Conservation (phyloP, 1,140 invertebrate species). For the Saccostrea cuccullata region DNA sequence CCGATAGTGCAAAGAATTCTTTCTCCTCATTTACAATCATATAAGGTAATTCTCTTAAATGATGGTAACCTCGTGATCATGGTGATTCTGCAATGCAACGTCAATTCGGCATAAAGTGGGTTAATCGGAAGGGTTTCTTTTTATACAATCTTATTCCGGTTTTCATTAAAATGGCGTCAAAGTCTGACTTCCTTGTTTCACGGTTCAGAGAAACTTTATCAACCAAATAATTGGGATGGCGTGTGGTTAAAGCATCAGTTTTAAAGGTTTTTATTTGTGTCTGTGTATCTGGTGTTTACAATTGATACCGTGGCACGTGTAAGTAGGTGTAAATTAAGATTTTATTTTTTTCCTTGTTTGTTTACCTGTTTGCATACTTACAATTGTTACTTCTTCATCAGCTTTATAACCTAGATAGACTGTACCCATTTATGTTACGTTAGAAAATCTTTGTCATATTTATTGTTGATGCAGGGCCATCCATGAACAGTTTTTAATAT, state of each 20-base stretch:
- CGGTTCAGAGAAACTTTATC: slow-evolving; percentile 23
- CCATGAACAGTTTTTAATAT: no score
- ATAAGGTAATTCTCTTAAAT: no score
- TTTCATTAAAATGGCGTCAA: slow-evolving; percentile 13
- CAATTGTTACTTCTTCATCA: neutral
- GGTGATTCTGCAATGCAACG: neutral
- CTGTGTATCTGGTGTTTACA: neutral
- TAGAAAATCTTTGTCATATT: no score
- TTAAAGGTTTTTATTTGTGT: neutral
- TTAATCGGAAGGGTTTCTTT: slow-evolving; percentile 3
- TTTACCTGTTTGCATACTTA: neutral
- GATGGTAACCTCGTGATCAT: no score
- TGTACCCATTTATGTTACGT: no score
- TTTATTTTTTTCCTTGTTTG: neutral
- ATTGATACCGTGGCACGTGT: neutral
- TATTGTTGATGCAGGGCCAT: no score
- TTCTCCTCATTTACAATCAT: no score
- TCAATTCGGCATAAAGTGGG: neutral
- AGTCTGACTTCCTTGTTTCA: slow-evolving; percentile 27
- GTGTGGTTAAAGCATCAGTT: slow-evolving; percentile 11
- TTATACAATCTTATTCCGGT: neutral
- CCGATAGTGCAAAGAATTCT: neutral
- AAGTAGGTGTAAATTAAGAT: no score
- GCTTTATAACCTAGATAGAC: no score
- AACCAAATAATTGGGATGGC: slow-evolving; percentile 27